Conservation (phyloP, 2,888 invertebrate genomes). For the Drosophila kanekoi region DNA sequence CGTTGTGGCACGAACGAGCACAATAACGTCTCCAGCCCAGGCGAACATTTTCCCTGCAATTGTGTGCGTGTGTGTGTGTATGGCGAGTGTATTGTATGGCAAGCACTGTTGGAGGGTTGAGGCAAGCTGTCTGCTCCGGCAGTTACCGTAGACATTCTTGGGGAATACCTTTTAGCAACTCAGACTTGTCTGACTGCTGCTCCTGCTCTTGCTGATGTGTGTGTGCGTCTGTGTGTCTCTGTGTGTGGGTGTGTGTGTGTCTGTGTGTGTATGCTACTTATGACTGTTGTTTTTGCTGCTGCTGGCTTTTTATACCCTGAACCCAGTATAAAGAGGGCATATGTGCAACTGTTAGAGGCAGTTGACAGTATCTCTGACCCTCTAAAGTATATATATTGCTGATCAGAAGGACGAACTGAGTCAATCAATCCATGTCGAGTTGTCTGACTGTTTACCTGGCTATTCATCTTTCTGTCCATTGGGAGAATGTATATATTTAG, state of each 20-base stretch:
- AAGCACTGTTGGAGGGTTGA: slow-evolving; percentile 46
- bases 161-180: slow-evolving; percentile 79
- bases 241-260: slow-evolving; percentile 5
- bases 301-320: slow-evolving; percentile 36
- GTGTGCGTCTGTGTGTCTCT: not conserved
- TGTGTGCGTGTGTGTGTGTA: slow-evolving; percentile 37
- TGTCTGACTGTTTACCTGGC: too few relatives aligned
- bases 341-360: too few relatives aligned
- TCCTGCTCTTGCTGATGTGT: too few relatives aligned
- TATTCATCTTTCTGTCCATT: too few relatives aligned
- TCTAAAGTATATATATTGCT: too few relatives aligned
- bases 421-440: too few relatives aligned
- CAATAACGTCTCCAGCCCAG: slow-evolving; percentile 71
- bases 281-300: slow-evolving; percentile 32
- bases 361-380: too few relatives aligned
- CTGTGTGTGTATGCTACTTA: slow-evolving; percentile 41
- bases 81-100: slow-evolving; percentile 61
- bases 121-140: slow-evolving; percentile 41
- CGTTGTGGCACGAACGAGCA: slow-evolving; percentile 35
- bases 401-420: too few relatives aligned
- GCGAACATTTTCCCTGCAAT: slow-evolving; percentile 45
- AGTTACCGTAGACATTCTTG: slow-evolving; percentile 70
- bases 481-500: too few relatives aligned
- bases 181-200: slow-evolving; percentile 71
- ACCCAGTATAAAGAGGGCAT: too few relatives aligned